Base-by-base conservation (phyloP, 2,113 vertebrate genomes). In the Protomyctophum bolini region DNA sequence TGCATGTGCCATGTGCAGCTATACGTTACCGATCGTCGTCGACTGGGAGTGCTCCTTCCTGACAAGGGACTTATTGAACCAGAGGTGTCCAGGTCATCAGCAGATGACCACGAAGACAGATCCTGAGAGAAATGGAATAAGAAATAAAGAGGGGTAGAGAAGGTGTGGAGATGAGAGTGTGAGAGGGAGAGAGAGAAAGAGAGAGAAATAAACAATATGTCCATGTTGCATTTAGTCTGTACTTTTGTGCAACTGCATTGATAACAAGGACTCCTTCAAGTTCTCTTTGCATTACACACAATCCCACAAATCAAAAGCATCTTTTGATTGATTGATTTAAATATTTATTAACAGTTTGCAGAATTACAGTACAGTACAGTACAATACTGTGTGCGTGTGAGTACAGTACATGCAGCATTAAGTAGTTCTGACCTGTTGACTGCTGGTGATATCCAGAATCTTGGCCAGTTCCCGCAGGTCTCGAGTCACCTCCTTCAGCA, bases 21-120 rank as follows among this genome's bases (percentile, higher is more conserved):
- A 10, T 76, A 83, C 74, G 72, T 97, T 98, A 99, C 97, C 97
- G 92, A 95, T 96, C 94, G 94, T 56, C 93, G 94, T 59, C 94
- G 95, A 91, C 94, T 97, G 1, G 97, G 96, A 12, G 96, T 96
- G 71, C 95, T 97, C 84, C 95, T 92, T 83, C 96, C 95, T 54
- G 97, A 98, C n/a, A 93, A 88, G 7, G 97, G 97, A 87, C 97
- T 98, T 84, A 95, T 91, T 14, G 97, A 98, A 52, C 95, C 96
- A 0, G 97, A 98, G 0, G 96, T 98, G 89, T 98, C 97, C 84
- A 98, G 85, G 3, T 98, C 97, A 87, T 99, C 97, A 8, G 95
- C 94, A 11, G 97, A 98, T 0, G 97, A 98, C 96, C 97, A 99
- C 4, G 97, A 99, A 4, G 95, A 97, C 84, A 98, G 87, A 82